These are phyloP conservation scores for Tolmerus cingulatus DNA, from an alignment of 2,888 invertebrate genomes.

Conservation along the genomic window DNA sequence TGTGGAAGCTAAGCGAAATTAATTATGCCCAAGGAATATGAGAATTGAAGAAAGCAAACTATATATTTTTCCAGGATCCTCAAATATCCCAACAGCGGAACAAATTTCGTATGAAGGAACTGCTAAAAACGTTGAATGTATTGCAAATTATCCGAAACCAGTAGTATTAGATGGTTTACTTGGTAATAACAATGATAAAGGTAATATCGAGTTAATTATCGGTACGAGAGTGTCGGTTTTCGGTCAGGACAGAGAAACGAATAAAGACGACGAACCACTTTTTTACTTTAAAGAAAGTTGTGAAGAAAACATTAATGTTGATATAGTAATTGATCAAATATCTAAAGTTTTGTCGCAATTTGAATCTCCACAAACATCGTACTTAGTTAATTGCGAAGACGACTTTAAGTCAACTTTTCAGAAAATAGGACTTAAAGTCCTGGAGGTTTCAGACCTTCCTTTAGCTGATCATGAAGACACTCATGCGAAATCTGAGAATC, in stretches of 20 bases:
- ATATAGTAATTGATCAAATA: neutral
- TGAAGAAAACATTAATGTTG: neutral
- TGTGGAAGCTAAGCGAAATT: too few species aligned
- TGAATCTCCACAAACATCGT: neutral
- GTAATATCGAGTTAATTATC: conserved; percentile 13
- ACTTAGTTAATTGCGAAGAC: conserved; percentile 36
- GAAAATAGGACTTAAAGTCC: neutral
- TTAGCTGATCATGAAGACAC: neutral
- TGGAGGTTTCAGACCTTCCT: neutral
- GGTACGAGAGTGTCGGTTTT: neutral
- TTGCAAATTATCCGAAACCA: neutral
- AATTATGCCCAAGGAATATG: neutral
- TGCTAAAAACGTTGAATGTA: neutral
- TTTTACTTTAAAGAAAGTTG: neutral
- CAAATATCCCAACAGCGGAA: neutral
- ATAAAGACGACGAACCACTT: neutral
- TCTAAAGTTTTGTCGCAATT: neutral
- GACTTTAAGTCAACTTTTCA: neutral
- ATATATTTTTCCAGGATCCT: neutral
- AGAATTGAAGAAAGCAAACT: neutral
- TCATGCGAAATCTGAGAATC: neutral
- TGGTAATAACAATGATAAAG: neutral
- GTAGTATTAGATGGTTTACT: conserved; percentile 29
- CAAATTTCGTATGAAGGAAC: neutral
- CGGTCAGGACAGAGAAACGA: neutral